Percentiles rank a stretch among this genome's conserved stretches.
These are phyloP conservation scores for Ceratotherium simum DNA, from an alignment of 2,113 vertebrate species.

Conservation along the genomic window DNA sequence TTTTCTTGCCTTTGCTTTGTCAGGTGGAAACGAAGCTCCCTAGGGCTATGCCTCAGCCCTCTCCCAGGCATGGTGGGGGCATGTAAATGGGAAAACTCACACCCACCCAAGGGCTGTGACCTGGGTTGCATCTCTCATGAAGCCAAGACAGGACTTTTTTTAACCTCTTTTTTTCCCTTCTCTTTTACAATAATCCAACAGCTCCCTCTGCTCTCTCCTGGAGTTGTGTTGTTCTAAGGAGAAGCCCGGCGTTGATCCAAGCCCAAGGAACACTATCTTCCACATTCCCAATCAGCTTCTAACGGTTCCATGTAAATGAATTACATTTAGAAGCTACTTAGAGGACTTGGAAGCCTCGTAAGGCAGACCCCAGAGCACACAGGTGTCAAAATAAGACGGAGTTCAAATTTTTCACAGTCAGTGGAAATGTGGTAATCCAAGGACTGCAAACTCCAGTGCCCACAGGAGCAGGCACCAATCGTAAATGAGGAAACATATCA, in stretches of 20 bases:
- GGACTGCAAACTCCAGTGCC: background rate
- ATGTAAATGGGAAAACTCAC: background rate
- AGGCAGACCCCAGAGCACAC: background rate
- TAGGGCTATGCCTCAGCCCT: rapidly evolving
- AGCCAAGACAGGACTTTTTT: background rate
- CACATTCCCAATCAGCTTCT: background rate
- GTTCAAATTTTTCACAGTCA: background rate
- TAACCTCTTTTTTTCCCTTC: background rate
- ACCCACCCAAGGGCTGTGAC: background rate
- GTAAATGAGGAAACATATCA: rapidly evolving
- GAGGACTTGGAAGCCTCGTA: too few relatives aligned
- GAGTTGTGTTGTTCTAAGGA: background rate
- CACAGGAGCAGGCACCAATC: too few relatives aligned
- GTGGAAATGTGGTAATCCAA: background rate
- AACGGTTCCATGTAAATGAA: background rate
- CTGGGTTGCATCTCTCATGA: background rate
- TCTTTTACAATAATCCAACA: background rate
- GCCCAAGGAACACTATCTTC: background rate
- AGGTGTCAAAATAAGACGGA: background rate
- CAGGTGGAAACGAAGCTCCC: background rate
- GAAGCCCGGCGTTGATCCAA: background rate
- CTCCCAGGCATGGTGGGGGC: too few relatives aligned
- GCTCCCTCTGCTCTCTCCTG: background rate
- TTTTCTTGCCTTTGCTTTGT: background rate
- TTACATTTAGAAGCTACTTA: background rate